Conservation (phyloP, 2,797 vertebrate species). For the Aldrovandia affinis region DNA sequence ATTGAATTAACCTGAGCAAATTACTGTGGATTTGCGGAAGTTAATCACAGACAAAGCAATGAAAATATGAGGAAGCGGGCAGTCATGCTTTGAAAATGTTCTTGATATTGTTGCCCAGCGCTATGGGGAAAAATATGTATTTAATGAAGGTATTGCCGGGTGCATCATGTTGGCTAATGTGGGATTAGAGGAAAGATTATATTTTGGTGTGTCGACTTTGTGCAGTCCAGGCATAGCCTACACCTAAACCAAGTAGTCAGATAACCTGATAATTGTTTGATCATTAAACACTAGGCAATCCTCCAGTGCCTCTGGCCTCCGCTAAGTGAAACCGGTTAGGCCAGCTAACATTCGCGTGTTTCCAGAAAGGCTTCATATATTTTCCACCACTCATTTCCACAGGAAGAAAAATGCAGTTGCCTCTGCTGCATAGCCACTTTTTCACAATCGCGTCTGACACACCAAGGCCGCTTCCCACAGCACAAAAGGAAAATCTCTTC, state of each 20-base stretch:
- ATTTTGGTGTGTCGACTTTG: no score
- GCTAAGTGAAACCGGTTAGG: not conserved
- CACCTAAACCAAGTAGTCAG: not conserved
- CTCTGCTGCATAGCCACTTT: not conserved
- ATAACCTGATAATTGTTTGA: not conserved
- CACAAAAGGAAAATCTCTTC: not conserved
- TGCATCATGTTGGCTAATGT: not conserved
- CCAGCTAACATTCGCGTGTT: not conserved
- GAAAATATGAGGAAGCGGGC: not conserved
- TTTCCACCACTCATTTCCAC: not conserved
- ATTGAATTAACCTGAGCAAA: not conserved
- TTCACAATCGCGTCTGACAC: not conserved
- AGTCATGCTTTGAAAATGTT: not conserved
- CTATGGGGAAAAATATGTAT: not conserved
- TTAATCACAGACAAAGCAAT: not conserved
- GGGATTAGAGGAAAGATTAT: not conserved
- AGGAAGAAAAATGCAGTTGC: not conserved
- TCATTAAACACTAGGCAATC: not conserved
- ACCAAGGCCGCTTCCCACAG: not conserved
- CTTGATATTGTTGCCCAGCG: not conserved
- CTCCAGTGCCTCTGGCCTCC: not conserved
- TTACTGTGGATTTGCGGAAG: not conserved
- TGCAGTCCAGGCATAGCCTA: not conserved
- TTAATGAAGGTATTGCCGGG: not conserved
- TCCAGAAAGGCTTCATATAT: not conserved